Evolutionary conservation across 2,797 vertebrate genomes (phyloP).

Genomic region (Epinephelus coioides): DNA sequence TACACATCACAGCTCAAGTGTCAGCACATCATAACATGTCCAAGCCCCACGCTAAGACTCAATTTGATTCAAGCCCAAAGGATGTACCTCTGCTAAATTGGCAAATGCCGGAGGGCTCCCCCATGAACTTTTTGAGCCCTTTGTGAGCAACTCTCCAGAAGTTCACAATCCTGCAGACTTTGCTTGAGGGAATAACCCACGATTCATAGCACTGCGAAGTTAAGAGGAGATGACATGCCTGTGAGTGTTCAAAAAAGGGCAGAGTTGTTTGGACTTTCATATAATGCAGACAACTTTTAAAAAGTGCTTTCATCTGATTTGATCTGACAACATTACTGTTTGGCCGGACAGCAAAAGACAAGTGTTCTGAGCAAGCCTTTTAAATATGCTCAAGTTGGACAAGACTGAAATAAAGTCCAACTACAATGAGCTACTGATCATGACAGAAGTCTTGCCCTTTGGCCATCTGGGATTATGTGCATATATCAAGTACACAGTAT

Average conservation of each 20-base stretch:
- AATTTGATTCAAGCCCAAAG: conserved; percentile 17
- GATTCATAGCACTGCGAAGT: conserved; percentile 3
- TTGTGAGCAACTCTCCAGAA: conserved; percentile 31
- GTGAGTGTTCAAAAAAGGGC: not conserved
- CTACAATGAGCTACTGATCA: not conserved
- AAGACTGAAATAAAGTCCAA: not conserved
- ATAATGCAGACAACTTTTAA: not conserved
- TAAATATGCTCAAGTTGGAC: not conserved
- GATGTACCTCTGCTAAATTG: conserved; percentile 22
- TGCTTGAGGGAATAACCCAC: conserved; percentile 31
- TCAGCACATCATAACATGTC: conserved; percentile 9
- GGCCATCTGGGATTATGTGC: not conserved
- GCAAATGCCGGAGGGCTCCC: conserved; percentile 17
- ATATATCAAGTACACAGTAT: not conserved
- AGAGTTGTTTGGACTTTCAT: not conserved
- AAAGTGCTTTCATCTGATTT: conserved; percentile 20
- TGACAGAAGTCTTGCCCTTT: not conserved
- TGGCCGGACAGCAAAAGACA: not conserved
- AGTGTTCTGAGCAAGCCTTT: not conserved
- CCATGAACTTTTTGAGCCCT: conserved; percentile 18
- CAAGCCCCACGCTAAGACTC: not conserved
- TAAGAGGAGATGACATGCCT: conserved; percentile 26
- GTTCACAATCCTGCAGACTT: conserved; percentile 29
- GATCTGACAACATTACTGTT: conserved; percentile 9
- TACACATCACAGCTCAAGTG: conserved; percentile 5